phyloP scores from a whole-genome alignment of 2,113 vertebrate species.

The Polypterus bichir region DNA sequence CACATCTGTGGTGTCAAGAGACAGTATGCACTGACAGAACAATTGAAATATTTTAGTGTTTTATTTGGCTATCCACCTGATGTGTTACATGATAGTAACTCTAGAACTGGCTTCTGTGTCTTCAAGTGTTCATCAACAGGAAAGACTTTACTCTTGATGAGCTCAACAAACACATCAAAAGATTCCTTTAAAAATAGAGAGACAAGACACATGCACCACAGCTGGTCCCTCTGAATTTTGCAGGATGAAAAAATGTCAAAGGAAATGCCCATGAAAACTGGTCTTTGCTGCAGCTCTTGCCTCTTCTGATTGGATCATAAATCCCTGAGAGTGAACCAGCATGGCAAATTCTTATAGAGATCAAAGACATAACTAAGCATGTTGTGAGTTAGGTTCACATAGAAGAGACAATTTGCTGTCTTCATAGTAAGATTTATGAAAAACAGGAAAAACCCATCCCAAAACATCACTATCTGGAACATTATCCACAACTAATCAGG shows the following conservation, averaged over 20 bases:
- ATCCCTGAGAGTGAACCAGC: background rate
- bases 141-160: conserved; percentile 11
- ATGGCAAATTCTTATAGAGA: background rate
- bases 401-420: background rate
- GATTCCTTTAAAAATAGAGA: conserved; percentile 21
- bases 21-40: too few relatives aligned
- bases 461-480: background rate
- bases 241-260: background rate
- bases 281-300: conserved; percentile 2
- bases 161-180: conserved; percentile 11
- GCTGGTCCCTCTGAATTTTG: conserved; percentile 13
- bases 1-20: too few relatives aligned
- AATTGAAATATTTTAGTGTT: conserved; percentile 8
- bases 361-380: background rate
- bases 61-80: conserved; percentile 8
- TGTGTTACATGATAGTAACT: conserved; percentile 12
- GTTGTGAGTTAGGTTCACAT: background rate
- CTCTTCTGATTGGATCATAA: background rate
- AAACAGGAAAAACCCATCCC: background rate
- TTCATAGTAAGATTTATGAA: background rate
- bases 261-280: conserved; percentile 10
- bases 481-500: background rate
- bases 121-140: conserved; percentile 15
- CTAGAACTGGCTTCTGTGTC: conserved; percentile 9
- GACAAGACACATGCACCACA: conserved; percentile 17